Evolutionary conservation across 2,888 invertebrate genomes (phyloP), one percentile per base, ranked within the genome.

Genomic region (Pandemis heparana): DNA sequence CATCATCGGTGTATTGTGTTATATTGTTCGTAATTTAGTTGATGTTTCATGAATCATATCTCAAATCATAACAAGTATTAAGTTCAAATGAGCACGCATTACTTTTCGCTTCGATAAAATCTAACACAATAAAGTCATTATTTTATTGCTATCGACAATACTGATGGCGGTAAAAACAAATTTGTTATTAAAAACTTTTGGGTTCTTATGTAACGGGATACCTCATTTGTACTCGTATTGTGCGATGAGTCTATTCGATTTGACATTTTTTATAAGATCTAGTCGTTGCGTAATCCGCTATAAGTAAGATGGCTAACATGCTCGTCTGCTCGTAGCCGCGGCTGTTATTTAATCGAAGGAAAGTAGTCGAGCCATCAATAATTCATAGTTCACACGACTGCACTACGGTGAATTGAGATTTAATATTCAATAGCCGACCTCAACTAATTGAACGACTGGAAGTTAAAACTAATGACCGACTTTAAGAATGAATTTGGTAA

Each of bases 341-440:
- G 39, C 43, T 76, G 70, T 68, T 75, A 75, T 70, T 75, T 73
- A 75, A 76, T 75, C 75, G 71, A 76, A 78, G 69, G 79, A 78
- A 79, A 79, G 23, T 74, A 75, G 69, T 64, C 74, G 74, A 68
- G 74, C 74, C 63, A 75, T 78, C 77, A 77, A 65, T 65, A 64
- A 74, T 74, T 65, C 74, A 79, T 75, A 80, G 71, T 75, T 79
- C 78, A 80, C 78, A 73, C 69, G 77, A 78, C 71, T 77, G 73
- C 74, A 68, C 72, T 74, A 62, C 56, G 23, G 32, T 23, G 48
- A 39, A 48, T 65, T 38, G 39, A 59, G 32, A 53, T 68, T 51
- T 32, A 43, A 60, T 62, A 70, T 70, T 51, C 65, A 67, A 67
- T 46, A 18, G 63, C 18, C 67, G 51, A 41, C 63, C 69, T 64